phyloP scores from a whole-genome alignment of 1,140 invertebrate genomes.

The Goniozus legneri region DNA sequence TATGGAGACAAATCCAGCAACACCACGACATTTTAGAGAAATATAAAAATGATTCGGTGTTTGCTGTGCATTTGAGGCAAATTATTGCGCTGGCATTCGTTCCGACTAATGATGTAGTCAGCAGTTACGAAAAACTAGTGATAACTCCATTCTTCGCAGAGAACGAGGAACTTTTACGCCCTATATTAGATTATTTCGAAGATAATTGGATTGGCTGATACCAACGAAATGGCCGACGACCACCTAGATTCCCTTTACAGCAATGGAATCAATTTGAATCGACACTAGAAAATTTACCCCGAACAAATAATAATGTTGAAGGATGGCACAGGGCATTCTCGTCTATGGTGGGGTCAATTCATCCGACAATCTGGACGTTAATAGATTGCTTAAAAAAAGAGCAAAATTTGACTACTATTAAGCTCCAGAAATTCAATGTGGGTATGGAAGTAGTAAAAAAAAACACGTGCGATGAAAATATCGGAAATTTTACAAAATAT shows the following conservation, averaged over 20 bases:
- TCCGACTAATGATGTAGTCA: neutral
- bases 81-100: neutral
- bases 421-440: no score
- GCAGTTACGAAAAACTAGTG: neutral
- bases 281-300: neutral
- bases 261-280: neutral
- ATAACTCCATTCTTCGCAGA: neutral
- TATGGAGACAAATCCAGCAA: conserved; percentile 15
- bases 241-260: neutral
- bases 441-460: no score
- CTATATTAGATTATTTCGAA: neutral
- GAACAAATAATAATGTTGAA: neutral
- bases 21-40: neutral
- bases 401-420: neutral
- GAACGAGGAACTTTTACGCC: neutral
- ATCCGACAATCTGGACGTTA: neutral
- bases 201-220: neutral
- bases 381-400: neutral
- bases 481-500: neutral
- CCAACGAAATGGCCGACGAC: neutral
- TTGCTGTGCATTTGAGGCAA: neutral
- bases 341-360: neutral
- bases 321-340: neutral
- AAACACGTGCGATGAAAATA: neutral
- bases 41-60: neutral